Conservation (phyloP, 2,888 invertebrate species). For the Troilus luridus region DNA sequence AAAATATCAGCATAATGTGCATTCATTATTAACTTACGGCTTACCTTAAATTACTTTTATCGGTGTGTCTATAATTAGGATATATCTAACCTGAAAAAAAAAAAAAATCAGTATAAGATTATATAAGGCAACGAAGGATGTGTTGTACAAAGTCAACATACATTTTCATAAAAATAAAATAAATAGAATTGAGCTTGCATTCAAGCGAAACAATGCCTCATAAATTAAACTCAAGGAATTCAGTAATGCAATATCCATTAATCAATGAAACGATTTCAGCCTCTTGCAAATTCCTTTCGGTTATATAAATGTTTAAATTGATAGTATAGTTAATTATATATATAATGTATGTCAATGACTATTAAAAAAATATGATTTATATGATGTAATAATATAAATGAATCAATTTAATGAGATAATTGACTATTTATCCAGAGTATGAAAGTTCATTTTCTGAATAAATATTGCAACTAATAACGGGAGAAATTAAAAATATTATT, state of each 20-base stretch:
- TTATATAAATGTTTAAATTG: background rate
- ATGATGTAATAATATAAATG: too few species aligned
- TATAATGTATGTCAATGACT: background rate
- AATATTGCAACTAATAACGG: too few species aligned
- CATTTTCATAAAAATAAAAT: background rate
- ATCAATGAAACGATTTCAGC: background rate
- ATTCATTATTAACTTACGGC: background rate
- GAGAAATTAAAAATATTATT: too few species aligned
- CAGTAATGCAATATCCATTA: background rate
- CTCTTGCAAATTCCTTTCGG: background rate
- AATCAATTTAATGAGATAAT: too few species aligned
- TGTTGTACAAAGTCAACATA: background rate
- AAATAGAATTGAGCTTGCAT: background rate
- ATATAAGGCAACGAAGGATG: background rate
- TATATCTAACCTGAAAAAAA: background rate
- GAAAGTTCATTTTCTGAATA: too few species aligned
- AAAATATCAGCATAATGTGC: background rate
- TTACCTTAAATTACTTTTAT: background rate
- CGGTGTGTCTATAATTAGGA: background rate
- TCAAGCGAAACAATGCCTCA: background rate
- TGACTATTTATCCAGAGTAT: too few species aligned
- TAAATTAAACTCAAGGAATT: background rate
- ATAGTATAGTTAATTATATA: background rate
- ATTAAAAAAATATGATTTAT: too few species aligned
- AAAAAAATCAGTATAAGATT: background rate